Evolutionary conservation across 2,113 vertebrate genomes (phyloP).

Genomic region (Oxyura jamaicensis): DNA sequence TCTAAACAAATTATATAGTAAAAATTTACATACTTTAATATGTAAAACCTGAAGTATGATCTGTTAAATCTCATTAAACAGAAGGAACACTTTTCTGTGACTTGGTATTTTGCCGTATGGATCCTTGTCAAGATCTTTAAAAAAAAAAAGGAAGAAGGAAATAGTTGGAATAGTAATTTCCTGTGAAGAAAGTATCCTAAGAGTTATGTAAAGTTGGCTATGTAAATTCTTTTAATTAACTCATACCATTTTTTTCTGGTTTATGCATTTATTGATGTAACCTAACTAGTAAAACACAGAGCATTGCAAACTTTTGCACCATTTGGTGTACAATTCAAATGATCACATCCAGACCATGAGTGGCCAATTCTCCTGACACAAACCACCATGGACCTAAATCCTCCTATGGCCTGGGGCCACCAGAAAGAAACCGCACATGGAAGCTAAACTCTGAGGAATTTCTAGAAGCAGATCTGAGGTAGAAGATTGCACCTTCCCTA

Average conservation of each 20-base stretch:
- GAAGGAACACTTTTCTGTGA: background rate
- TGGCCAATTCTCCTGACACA: background rate
- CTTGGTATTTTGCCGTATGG: background rate
- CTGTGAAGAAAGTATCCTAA: too few relatives aligned
- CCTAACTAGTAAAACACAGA: background rate
- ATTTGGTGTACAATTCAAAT: background rate
- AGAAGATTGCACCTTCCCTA: background rate
- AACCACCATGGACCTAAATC: background rate
- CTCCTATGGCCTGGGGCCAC: background rate
- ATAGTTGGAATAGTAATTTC: too few relatives aligned
- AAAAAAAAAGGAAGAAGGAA: too few relatives aligned
- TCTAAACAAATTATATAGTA: background rate
- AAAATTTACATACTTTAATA: background rate
- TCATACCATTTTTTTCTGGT: too few relatives aligned
- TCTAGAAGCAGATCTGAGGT: background rate
- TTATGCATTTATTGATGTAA: too few relatives aligned
- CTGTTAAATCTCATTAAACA: background rate
- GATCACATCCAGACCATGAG: background rate
- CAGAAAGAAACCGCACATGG: background rate
- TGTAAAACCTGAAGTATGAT: background rate
- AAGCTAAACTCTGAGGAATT: background rate
- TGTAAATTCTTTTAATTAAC: too few relatives aligned
- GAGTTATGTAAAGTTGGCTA: too few relatives aligned
- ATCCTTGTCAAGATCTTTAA: background rate
- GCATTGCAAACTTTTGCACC: background rate